Evolutionary conservation across 1,140 invertebrate genomes (phyloP).

Genomic region (Drosophila elegans): DNA sequence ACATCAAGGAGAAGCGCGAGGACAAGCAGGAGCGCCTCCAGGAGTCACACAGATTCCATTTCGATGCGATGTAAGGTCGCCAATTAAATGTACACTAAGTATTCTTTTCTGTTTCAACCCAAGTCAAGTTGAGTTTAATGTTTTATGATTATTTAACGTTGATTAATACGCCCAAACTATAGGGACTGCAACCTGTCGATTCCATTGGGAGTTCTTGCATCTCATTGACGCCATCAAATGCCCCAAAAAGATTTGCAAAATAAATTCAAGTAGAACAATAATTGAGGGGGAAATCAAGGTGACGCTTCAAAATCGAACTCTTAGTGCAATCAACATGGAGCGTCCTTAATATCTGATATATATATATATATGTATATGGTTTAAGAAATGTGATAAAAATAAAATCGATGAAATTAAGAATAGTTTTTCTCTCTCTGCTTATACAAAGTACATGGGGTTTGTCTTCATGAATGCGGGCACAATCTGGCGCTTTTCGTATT

Average conservation of each 20-base stretch:
- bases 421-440: conserved; percentile 6
- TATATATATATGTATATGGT: conserved; percentile 46
- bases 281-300: not conserved
- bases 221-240: not conserved
- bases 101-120: conserved; percentile 24
- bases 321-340: not conserved
- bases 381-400: conserved; percentile 71
- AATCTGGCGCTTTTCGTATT: conserved; percentile 68
- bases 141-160: conserved; percentile 35
- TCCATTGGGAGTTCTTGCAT: not conserved
- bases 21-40: conserved; percentile 95
- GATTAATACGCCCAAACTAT: conserved; percentile 3
- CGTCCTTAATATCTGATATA: not conserved
- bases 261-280: not conserved
- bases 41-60: conserved; percentile 95
- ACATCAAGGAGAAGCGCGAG: conserved; percentile 96
- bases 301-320: not conserved
- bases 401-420: conserved; percentile 28
- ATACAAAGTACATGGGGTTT: conserved; percentile 84
- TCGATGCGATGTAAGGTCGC: conserved; percentile 89
- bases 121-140: conserved; percentile 33
- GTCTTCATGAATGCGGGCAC: conserved; percentile 52
- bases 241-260: not conserved
- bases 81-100: conserved; percentile 14
- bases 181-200: not conserved